These are phyloP conservation scores for Oreochromis grahami DNA, from an alignment of 2,797 vertebrate species.

Conservation along the genomic window DNA sequence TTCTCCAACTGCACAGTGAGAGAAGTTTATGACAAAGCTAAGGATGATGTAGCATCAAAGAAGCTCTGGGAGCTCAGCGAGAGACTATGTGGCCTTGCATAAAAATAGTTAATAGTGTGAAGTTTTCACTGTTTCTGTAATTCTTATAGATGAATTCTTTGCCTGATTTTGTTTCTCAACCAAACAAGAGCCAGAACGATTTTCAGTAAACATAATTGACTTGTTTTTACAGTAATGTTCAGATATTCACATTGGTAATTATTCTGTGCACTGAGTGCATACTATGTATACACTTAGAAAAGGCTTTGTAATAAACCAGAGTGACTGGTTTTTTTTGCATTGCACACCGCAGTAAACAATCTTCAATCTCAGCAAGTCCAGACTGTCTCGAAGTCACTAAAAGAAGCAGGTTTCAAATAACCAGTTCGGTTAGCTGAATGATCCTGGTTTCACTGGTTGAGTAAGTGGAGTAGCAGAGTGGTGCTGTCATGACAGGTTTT, in stretches of 20 bases:
- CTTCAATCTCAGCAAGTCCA: neutral
- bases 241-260: neutral
- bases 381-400: neutral
- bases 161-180: neutral
- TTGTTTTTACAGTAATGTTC: neutral
- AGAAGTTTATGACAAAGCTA: conserved; percentile 40
- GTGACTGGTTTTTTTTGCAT: neutral
- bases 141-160: neutral
- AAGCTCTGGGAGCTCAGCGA: conserved; percentile 90
- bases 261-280: neutral
- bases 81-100: conserved; percentile 27
- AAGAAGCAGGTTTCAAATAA: neutral
- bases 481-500: neutral
- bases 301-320: neutral
- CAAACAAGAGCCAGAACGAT: neutral
- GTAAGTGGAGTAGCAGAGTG: neutral
- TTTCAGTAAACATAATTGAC: too few species aligned
- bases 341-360: neutral
- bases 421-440: neutral
- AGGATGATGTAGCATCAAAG: conserved; percentile 79
- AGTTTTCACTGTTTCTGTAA: neutral
- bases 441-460: neutral
- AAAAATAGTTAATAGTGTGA: neutral
- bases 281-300: neutral
- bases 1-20: conserved; percentile 75